Evolutionary conservation across 2,797 vertebrate genomes (phyloP).

Genomic region (Anableps anableps): DNA sequence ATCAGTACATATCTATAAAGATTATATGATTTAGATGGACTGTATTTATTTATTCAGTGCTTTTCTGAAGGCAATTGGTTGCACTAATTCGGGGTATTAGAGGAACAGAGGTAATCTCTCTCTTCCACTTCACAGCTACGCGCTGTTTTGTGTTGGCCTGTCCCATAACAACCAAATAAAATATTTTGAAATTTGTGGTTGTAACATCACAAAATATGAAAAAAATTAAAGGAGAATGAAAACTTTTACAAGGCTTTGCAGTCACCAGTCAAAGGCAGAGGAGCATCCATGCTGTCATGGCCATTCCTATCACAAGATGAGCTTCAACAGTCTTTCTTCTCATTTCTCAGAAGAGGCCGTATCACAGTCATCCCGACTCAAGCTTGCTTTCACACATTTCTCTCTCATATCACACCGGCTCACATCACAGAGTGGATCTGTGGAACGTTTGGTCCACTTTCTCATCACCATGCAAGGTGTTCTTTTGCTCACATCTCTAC

Average conservation of each 20-base stretch:
- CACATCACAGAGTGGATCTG: constrained; percentile 27
- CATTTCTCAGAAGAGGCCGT: background rate
- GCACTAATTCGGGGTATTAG: background rate
- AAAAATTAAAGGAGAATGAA: background rate
- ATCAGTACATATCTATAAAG: too few species aligned
- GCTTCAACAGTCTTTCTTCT: constrained; percentile 13
- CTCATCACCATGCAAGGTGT: constrained; percentile 24
- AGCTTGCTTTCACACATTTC: constrained; percentile 14
- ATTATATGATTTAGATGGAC: too few species aligned
- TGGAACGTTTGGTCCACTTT: constrained; percentile 31
- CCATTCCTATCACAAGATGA: constrained; percentile 8
- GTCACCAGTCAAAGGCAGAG: background rate
- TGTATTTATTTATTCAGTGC: background rate
- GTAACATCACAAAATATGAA: background rate
- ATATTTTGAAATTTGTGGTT: too few species aligned
- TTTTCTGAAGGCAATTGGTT: background rate
- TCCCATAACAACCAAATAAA: background rate
- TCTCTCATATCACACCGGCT: constrained; percentile 22
- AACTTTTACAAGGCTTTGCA: background rate
- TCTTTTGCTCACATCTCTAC: constrained; percentile 43
- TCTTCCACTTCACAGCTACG: background rate
- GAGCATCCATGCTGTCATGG: background rate
- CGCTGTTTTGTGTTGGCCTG: background rate
- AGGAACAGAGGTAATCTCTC: too few species aligned
- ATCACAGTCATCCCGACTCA: background rate